Conservation (phyloP, 2,113 vertebrate genomes). For the Antidorcas marsupialis region DNA sequence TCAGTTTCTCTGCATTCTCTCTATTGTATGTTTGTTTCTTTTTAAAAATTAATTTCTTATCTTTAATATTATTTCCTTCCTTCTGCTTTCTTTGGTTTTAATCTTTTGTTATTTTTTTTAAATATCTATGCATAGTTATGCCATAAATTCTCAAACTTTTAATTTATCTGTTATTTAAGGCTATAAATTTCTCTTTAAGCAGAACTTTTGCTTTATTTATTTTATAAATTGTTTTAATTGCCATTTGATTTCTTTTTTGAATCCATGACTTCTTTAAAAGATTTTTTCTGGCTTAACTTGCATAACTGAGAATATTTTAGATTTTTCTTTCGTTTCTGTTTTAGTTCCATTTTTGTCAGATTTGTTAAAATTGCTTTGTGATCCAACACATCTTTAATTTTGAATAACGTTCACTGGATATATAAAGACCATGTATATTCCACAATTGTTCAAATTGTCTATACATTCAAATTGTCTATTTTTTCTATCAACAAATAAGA, state of each 20-base stretch:
- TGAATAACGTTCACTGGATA: background rate
- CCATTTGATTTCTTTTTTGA: background rate
- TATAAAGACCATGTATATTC: background rate
- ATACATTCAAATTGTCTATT: background rate
- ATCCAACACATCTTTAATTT: background rate
- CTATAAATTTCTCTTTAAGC: background rate
- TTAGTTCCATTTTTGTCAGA: background rate
- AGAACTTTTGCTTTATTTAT: background rate
- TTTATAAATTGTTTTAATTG: background rate
- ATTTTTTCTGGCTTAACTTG: background rate
- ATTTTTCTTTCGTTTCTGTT: background rate
- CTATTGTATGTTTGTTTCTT: background rate
- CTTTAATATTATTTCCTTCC: background rate
- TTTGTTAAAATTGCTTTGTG: background rate
- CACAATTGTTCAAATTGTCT: background rate
- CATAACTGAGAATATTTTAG: background rate
- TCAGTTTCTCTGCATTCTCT: background rate
- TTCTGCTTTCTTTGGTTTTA: background rate
- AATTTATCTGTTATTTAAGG: background rate
- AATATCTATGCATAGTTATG: background rate
- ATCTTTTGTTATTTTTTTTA: background rate
- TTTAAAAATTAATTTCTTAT: background rate
- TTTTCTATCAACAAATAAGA: background rate
- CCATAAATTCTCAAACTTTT: background rate
- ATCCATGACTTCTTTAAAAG: background rate